A percentile compares a stretch with the other conserved stretches of the same genome.
phyloP scores from a whole-genome alignment of 2,888 invertebrate species.

The Luperina nickerlii region DNA sequence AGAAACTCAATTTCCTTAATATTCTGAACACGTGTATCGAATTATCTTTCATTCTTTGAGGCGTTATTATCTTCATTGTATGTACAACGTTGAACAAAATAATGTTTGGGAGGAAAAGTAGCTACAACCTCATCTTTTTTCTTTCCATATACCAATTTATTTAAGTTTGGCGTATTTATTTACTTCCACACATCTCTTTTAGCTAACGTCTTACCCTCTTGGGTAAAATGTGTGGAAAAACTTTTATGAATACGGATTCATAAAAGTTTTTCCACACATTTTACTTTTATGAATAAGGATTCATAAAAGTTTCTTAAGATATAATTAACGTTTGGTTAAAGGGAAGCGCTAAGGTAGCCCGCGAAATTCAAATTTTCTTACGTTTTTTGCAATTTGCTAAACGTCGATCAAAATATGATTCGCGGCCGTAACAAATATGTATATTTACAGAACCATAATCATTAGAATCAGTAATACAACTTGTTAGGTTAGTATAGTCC shows the following conservation, averaged over 20 bases:
- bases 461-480: too few species aligned
- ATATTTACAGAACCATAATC: too few species aligned
- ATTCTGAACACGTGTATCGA: constrained; percentile 13
- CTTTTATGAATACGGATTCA: neutral
- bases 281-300: neutral
- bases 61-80: neutral
- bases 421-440: too few species aligned
- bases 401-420: too few species aligned
- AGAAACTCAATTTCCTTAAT: constrained; percentile 4
- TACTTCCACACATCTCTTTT: neutral
- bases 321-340: neutral
- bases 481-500: too few species aligned
- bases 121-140: neutral
- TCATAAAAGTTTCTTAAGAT: neutral
- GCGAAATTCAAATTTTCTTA: too few species aligned
- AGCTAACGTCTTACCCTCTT: neutral
- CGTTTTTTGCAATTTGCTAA: too few species aligned
- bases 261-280: too few species aligned
- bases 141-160: neutral
- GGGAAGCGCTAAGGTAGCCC: too few species aligned
- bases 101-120: neutral
- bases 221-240: too few species aligned
- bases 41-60: constrained; percentile 10
- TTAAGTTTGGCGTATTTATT: neutral
- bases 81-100: neutral